These are phyloP conservation scores for Aythya baeri DNA, from an alignment of 2,113 vertebrate species.

Conservation along the genomic window DNA sequence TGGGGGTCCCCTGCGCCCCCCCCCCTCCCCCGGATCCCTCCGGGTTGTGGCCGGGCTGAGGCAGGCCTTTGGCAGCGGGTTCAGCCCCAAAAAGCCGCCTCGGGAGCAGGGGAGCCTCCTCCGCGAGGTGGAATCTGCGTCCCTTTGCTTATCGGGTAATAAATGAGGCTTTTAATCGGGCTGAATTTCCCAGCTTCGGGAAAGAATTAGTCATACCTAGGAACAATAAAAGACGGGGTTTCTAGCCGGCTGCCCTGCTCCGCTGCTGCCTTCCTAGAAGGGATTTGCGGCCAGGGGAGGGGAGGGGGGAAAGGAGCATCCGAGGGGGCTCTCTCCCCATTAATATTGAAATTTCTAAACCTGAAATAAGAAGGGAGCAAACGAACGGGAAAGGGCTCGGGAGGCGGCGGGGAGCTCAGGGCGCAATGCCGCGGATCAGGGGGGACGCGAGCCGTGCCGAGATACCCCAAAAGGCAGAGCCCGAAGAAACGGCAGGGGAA, in stretches of 20 bases:
- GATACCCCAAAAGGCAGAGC: conserved; percentile 59
- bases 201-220: conserved; percentile 76
- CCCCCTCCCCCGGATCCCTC: neutral
- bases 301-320: neutral
- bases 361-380: conserved; percentile 45
- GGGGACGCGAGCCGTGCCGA: conserved; percentile 8
- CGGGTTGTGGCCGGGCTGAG: neutral
- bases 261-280: conserved; percentile 9
- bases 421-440: conserved; percentile 77
- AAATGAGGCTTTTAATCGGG: conserved; percentile 77
- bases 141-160: conserved; percentile 74
- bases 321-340: conserved; percentile 35
- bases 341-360: conserved; percentile 68
- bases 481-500: conserved; percentile 9
- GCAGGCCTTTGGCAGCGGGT: conserved; percentile 17
- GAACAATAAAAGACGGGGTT: conserved; percentile 58
- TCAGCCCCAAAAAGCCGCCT: neutral
- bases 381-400: conserved; percentile 62
- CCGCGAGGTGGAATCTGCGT: conserved; percentile 66
- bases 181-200: conserved; percentile 73
- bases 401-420: conserved; percentile 72
- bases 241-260: conserved; percentile 50
- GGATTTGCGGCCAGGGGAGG: neutral
- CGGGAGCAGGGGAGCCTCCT: conserved; percentile 50
- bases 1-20: neutral